Evolutionary conservation across 1,140 invertebrate genomes (phyloP), one percentile per base, ranked within the genome.

Genomic region (Heliothis subflexa): DNA sequence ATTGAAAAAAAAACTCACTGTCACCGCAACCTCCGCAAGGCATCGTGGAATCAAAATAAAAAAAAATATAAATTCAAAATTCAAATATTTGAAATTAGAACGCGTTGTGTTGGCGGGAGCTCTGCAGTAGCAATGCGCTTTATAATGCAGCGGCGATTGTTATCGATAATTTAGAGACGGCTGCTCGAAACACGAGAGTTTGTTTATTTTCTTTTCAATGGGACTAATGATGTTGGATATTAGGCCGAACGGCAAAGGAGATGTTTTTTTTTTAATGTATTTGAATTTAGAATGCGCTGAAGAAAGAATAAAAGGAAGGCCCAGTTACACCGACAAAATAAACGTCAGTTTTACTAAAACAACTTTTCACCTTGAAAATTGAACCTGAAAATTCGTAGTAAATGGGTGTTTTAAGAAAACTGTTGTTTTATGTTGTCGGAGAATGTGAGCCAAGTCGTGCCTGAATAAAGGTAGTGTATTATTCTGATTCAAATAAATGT

Each of bases 11-110:
- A 75, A 7, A 91, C 93, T 93, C 62, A 95, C 93, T 89, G 74
- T 94, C 92, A 81, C 91, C 92, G 79, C 93, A 94, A 79, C 92
- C 91, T 82, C 89, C 89, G 83, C 93, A 95, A 88, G 94, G 92
- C 94, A 95, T 94, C 77, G 88, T 94, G 73, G 64, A 5, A 2
- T 62, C 12, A 52, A 50, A 50, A n/a, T 52, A 73, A 59, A 59
- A 79, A 78, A 61, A 66, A 11, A 72, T n/a, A n/a, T 40, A 72
- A 45, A 57, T 25, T 66, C 49, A 52, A 78, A 78, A 70, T 57
- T 57, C 18, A 57, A 78, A 78, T 76, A 57, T 52, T 68, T 45
- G 9, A 66, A n/a, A 73, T 16, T 52, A 3, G 73, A 50, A 62
- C 25, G 45, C 72, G 73, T 54, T 16, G 45, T 75, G 28, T 64